Conservation (phyloP, 2,888 invertebrate genomes). For the Rhingia rostrata region DNA sequence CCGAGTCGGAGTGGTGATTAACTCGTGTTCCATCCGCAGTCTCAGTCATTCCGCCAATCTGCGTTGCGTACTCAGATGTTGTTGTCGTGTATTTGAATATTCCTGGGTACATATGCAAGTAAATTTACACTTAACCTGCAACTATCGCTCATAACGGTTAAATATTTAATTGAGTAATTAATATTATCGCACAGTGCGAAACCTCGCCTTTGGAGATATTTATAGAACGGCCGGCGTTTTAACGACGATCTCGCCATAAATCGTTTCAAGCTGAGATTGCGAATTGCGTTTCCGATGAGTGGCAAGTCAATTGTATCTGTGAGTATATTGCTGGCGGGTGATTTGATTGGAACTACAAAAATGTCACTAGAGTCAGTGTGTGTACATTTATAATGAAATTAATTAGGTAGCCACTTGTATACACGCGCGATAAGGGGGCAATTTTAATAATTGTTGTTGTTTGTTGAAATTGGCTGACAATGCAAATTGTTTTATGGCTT, state of each 20-base stretch:
- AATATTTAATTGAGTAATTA: slow-evolving; percentile 69
- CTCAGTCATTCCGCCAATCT: neutral
- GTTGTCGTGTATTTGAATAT: neutral
- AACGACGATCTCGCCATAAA: slow-evolving; percentile 33
- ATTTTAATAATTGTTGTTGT: slow-evolving; percentile 71
- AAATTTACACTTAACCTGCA: slow-evolving; percentile 45
- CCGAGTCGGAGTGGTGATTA: slow-evolving; percentile 47
- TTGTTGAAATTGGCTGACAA: slow-evolving; percentile 71
- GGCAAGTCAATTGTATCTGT: neutral
- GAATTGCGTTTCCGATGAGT: slow-evolving; percentile 53
- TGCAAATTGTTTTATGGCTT: slow-evolving; percentile 69
- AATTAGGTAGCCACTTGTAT: slow-evolving; percentile 69
- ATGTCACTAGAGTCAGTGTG: slow-evolving; percentile 69
- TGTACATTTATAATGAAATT: slow-evolving; percentile 64
- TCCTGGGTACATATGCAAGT: neutral
- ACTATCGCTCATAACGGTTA: slow-evolving; percentile 56
- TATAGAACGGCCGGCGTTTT: slow-evolving; percentile 42
- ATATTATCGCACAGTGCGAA: slow-evolving; percentile 50
- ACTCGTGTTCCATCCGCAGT: slow-evolving; percentile 16
- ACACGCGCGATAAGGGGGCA: slow-evolving; percentile 49
- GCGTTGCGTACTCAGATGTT: neutral
- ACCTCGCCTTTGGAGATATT: slow-evolving; percentile 61
- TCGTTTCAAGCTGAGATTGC: slow-evolving; percentile 29
- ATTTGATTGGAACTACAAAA: slow-evolving; percentile 66
- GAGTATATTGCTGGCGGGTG: slow-evolving; percentile 21